Percentiles rank a stretch among this genome's conserved stretches.
phyloP scores from a whole-genome alignment of 1,140 invertebrate species.

The Whitmania pigra region DNA sequence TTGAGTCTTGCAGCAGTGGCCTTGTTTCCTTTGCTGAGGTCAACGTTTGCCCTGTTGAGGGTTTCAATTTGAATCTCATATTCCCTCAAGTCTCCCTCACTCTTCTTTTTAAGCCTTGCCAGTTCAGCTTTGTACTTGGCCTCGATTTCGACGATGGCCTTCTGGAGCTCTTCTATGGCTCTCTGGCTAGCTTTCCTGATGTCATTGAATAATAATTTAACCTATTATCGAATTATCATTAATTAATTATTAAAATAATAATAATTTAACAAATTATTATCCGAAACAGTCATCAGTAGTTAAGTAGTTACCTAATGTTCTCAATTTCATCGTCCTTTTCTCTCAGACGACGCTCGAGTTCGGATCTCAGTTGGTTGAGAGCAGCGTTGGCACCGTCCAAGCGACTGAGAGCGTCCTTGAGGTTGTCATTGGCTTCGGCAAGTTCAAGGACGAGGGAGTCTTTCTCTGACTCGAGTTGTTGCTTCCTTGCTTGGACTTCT shows the following conservation, averaged over 20 bases:
- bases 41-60: constrained; percentile 36
- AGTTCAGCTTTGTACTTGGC: constrained; percentile 42
- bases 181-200: constrained; percentile 33
- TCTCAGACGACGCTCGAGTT: constrained; percentile 41
- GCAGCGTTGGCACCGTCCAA: constrained; percentile 39
- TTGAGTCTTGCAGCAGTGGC: constrained; percentile 21
- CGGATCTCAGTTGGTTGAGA: constrained; percentile 36
- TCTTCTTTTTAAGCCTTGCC: constrained; percentile 41
- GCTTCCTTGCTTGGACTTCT: constrained; percentile 34
- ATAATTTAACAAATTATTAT: constrained; percentile 8
- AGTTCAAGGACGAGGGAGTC: constrained; percentile 38
- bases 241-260: neutral
- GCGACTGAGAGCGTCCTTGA: constrained; percentile 38
- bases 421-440: constrained; percentile 39
- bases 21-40: constrained; percentile 30
- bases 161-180: constrained; percentile 41
- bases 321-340: constrained; percentile 44
- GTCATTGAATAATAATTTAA: neutral
- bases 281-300: neutral
- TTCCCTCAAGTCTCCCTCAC: constrained; percentile 39
- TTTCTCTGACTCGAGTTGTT: constrained; percentile 38
- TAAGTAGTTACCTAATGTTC: constrained; percentile 25
- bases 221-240: no score
- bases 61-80: constrained; percentile 35
- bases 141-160: constrained; percentile 41